Evolutionary conservation across 1,140 invertebrate species (phyloP), one percentile per base, ranked within the genome.

Genomic region (Tetranychus urticae): DNA sequence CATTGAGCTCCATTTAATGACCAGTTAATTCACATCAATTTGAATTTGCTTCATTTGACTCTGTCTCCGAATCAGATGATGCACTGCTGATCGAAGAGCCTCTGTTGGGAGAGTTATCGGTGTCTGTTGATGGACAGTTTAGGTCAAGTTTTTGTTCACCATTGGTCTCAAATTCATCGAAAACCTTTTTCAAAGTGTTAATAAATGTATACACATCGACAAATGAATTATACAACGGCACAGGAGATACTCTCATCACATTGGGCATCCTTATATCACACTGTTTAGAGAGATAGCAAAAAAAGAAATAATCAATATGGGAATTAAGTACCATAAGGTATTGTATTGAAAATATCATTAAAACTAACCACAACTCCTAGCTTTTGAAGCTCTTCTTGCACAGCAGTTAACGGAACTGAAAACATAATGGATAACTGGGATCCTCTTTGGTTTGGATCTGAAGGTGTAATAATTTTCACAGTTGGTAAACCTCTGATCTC

Each of bases 171-270:
- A 33, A 31, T 23, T 52, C 50, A 6, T 52, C 50, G n/a, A 64
- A 64, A 31, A 61, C 58, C 39, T 64, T 39, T 23, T 68, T 63
- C 8, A 75, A 61, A 37, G 63, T 67, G 6, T 64, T 59, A 37
- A 72, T 66, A 64, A 76, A 74, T 57, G 66, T 63, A 35, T 70
- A 67, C 14, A 79, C 75, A 65, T 80, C 78, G 12, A 67, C 64
- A 67, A 77, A 80, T 33, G 73, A 73, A 65, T 78, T 79, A 70
- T 80, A 80, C 7, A 80, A 62, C 10, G 78, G 78, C 23, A 66
- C 72, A 1, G 78, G 77, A 1, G 78, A 69, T 1, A 79, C 66
- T 60, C 79, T 67, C 60, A 80, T 74, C 2, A 78, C 77, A 61
- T 71, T 70, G 0, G 78, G 77, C 35, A 71, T 69, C 42, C 78